Percentiles rank a stretch among this genome's conserved stretches.
These are phyloP conservation scores for Tachyglossus aculeatus DNA, from an alignment of 2,797 vertebrate species.

Conservation along the genomic window DNA sequence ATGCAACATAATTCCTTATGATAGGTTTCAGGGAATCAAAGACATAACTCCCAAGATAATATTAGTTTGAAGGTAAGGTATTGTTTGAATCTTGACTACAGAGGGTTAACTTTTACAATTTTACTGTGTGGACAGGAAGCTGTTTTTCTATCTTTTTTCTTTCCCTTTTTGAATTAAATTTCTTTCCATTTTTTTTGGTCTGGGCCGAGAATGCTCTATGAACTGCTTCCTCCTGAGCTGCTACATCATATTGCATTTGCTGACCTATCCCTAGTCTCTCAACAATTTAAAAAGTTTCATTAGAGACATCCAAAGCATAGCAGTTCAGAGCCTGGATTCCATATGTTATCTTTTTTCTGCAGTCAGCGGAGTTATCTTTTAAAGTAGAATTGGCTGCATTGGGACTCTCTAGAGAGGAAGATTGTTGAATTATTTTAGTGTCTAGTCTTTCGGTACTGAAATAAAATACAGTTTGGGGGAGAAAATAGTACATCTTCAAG, in stretches of 20 bases:
- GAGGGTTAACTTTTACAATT: constrained; percentile 4
- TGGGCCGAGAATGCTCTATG: constrained; percentile 21
- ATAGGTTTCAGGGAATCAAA: constrained; percentile 34
- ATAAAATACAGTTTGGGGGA: constrained; percentile 11
- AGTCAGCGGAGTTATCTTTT: constrained; percentile 46
- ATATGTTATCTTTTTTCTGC: constrained; percentile 28
- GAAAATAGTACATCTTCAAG: constrained; percentile 22
- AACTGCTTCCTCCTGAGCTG: constrained; percentile 3
- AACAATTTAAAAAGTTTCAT: background rate
- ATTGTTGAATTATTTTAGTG: constrained; percentile 11
- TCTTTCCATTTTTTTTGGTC: constrained; percentile 16
- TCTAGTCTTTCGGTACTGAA: constrained; percentile 31
- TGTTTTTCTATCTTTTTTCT: background rate
- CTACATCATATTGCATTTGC: constrained; percentile 21
- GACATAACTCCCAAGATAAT: constrained; percentile 31
- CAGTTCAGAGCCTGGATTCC: constrained; percentile 27
- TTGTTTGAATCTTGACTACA: constrained; percentile 16
- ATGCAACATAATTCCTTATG: constrained; percentile 6
- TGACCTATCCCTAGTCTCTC: constrained; percentile 3
- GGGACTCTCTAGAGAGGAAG: constrained; percentile 45
- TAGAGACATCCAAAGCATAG: background rate
- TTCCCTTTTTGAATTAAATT: constrained; percentile 16
- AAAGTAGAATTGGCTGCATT: constrained; percentile 41
- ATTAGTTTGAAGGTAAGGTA: constrained; percentile 19
- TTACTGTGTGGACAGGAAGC: constrained; percentile 15